Evolutionary conservation across 2,113 vertebrate species (phyloP), one percentile per base, ranked within the genome.

Genomic region (Pterocles gutturalis): DNA sequence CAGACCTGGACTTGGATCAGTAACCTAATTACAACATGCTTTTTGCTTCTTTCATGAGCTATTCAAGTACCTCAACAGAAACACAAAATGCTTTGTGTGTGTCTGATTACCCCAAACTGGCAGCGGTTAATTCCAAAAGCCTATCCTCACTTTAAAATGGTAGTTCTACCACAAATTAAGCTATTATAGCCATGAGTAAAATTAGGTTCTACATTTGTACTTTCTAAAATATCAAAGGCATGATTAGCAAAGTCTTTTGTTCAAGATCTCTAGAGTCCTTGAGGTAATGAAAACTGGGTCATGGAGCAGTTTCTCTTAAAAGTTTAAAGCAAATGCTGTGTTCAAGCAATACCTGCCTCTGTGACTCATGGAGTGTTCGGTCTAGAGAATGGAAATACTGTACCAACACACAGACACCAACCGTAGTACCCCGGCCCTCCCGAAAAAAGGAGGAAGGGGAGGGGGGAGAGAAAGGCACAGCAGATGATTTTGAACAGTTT

Each of bases 211-310:
- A 95, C 93, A 98, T 89, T 97, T 96, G 79, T 92, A 97, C 94
- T 94, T 97, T 97, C 96, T 96, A 92, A 98, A 98, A 97, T 97
- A 98, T 97, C 97, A 98, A 98, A 98, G 95, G 94, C 79, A 48
- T 87, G 86, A 97, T 97, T 97, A 97, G 71, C 80, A 66, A 91
- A 75, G 49, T 77, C 88, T 97, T 98, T 97, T 87, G 96, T 97
- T 96, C 90, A 90, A 96, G 92, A 97, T 95, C 84, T 94, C 87
- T 34, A 16, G 80, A 96, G 96, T 98, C 96, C 89, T 97, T 75
- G 84, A 92, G 95, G 95, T 96, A 89, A 89, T 12, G 81, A 87
- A 91, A 97, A 53, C 19, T 77, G 60, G 84, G 88, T 89, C 71
- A 69, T 22, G 60, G 55, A 93, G 95, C 11, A 93, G 79, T 31